Base-by-base conservation (phyloP, 2,797 vertebrate genomes). In the Microctenopoma lineatum region DNA sequence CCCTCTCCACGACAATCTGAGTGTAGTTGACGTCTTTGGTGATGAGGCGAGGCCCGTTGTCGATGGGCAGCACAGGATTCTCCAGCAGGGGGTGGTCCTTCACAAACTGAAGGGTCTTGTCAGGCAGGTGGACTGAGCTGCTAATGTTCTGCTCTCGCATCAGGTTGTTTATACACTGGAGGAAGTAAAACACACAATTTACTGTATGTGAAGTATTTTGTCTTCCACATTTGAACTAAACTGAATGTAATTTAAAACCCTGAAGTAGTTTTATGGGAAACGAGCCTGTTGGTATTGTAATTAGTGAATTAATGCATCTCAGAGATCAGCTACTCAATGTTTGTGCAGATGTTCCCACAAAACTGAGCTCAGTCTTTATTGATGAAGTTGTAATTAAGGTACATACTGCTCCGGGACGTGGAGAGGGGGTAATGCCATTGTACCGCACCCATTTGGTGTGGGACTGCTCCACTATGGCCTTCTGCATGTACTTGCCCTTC, bases 401-500 rank as follows among this genome's bases (percentile, higher is more conserved):
- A 69, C 97, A 96, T 86, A 99, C 98, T 11, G 96, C 95, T 87
- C 98, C 98, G 0, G 98, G 97, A 21, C 97, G 94, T n/a, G 97
- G 97, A 10, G 80, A 88, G 4, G 97, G 98, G 38, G 95, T 89
- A 1, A 95, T 85, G 47, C 97, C 96, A 0, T 96, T 97, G 90
- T 95, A 98, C 51, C 95, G 94, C 39, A 99, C 95, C 98, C 98
- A 99, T 75, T 99, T 99, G 10, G 96, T 98, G 81, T 99, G 96
- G 7, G 96, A 96, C 73, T 98, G 96, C 60, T 98, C 97, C 81
- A 99, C 96, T 0, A 95, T 97, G 75, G 95, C 94, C 51, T 97
- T 99, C 92, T 98, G 96, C 98, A 99, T 99, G 70, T 97, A 99
- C 79, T 98, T 99, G 69, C 98, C 98, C 32, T 92, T 95, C 1